phyloP scores from a whole-genome alignment of 2,888 invertebrate species.

The Harpagoxenus sublaevis region DNA sequence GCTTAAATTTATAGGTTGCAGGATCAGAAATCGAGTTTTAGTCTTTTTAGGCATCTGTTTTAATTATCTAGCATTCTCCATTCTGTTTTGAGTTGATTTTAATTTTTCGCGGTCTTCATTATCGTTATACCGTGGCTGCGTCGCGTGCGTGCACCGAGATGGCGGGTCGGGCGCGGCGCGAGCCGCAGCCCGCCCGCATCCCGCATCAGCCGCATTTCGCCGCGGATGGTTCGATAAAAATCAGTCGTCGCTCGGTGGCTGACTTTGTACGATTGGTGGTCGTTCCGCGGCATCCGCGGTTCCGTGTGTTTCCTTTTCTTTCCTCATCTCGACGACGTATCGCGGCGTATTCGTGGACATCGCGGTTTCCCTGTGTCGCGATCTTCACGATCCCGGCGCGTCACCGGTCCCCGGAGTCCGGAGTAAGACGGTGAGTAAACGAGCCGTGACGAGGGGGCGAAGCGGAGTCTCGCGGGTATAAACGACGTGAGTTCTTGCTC shows the following conservation, averaged over 20 bases:
- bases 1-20: background rate
- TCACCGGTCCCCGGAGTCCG: background rate
- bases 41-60: background rate
- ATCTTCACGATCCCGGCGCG: background rate
- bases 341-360: background rate
- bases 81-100: background rate
- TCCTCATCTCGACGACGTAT: background rate
- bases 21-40: background rate
- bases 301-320: background rate
- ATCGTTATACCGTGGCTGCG: slow-evolving; percentile 3
- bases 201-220: slow-evolving; percentile 73
- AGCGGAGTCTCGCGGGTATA: too few species aligned
- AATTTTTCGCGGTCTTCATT: background rate
- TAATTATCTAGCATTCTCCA: background rate
- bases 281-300: background rate
- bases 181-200: slow-evolving; percentile 38
- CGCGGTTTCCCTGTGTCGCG: background rate
- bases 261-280: slow-evolving; percentile 43
- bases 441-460: too few species aligned
- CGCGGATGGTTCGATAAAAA: slow-evolving; percentile 81
- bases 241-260: slow-evolving; percentile 70
- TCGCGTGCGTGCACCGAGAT: slow-evolving; percentile 57
- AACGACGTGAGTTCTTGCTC: too few species aligned
- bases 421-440: slow-evolving; percentile 15
- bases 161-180: slow-evolving; percentile 58